A percentile compares a stretch with the other conserved stretches of the same genome.
Conservation (phyloP, 2,888 invertebrate species). For the Eristalinus aeneus region DNA sequence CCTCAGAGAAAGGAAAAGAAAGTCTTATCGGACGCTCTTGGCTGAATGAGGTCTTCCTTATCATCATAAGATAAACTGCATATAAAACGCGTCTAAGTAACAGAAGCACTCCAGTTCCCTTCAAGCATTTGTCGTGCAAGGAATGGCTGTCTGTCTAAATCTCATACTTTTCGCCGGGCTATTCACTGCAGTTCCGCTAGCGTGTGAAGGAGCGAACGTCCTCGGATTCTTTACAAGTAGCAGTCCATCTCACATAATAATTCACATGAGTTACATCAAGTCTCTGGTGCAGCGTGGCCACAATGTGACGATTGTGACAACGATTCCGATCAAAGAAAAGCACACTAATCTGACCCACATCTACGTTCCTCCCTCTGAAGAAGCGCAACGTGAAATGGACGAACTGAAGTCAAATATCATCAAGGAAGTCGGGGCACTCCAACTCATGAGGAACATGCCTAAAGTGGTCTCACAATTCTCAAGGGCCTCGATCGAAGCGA, state of each 20-base stretch:
- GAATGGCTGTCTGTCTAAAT: background rate
- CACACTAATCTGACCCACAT: constrained; percentile 76
- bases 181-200: background rate
- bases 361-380: constrained; percentile 73
- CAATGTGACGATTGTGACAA: constrained; percentile 77
- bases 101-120: background rate
- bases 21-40: background rate
- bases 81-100: background rate
- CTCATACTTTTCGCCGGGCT: background rate
- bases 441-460: background rate
- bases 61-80: constrained; percentile 3
- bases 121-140: background rate
- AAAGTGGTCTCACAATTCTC: background rate
- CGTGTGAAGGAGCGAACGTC: constrained; percentile 74
- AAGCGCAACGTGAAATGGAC: background rate
- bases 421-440: constrained; percentile 71
- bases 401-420: constrained; percentile 66
- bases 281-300: constrained; percentile 77
- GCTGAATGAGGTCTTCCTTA: too few relatives aligned
- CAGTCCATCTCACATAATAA: constrained; percentile 78
- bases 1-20: too few relatives aligned
- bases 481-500: constrained; percentile 63
- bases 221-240: constrained; percentile 78
- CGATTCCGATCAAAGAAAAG: constrained; percentile 73
- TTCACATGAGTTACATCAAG: constrained; percentile 77